These are phyloP conservation scores for Drosophila burlai DNA, from an alignment of 1,140 invertebrate genomes.

Conservation along the genomic window DNA sequence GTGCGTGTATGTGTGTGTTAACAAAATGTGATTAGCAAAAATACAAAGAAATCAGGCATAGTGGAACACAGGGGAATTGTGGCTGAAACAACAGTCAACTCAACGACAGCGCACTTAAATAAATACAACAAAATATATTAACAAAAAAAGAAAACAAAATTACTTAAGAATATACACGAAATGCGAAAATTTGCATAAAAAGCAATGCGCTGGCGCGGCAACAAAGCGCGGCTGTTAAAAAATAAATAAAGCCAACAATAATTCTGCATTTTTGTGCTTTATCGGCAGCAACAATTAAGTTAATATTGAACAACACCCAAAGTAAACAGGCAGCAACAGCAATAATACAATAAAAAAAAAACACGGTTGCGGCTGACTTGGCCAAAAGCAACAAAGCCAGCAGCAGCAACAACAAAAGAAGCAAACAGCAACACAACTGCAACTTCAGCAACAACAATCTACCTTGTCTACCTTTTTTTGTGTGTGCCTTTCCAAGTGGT, in stretches of 20 bases:
- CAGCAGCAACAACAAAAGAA: constrained; percentile 42
- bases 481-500: constrained; percentile 64
- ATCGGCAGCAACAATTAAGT: constrained; percentile 74
- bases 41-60: constrained; percentile 79
- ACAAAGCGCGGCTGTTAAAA: constrained; percentile 58
- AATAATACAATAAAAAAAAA: constrained; percentile 21
- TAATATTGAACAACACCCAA: constrained; percentile 77
- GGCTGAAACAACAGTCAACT: constrained; percentile 58
- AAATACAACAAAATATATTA: constrained; percentile 26
- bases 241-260: constrained; percentile 57
- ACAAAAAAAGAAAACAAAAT: constrained; percentile 17
- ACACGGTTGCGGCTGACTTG: constrained; percentile 66
- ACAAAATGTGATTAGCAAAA: constrained; percentile 84
- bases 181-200: constrained; percentile 58
- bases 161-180: constrained; percentile 40
- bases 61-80: constrained; percentile 54
- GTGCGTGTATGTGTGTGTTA: constrained; percentile 62
- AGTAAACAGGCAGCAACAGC: constrained; percentile 40
- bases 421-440: constrained; percentile 37
- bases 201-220: constrained; percentile 56
- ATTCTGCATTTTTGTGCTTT: constrained; percentile 71
- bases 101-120: constrained; percentile 31
- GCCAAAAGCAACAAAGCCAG: constrained; percentile 51
- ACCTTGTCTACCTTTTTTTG: constrained; percentile 67
- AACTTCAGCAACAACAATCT: constrained; percentile 38